Conservation (phyloP, 2,797 vertebrate genomes). For the Notoglanidium macrostoma region DNA sequence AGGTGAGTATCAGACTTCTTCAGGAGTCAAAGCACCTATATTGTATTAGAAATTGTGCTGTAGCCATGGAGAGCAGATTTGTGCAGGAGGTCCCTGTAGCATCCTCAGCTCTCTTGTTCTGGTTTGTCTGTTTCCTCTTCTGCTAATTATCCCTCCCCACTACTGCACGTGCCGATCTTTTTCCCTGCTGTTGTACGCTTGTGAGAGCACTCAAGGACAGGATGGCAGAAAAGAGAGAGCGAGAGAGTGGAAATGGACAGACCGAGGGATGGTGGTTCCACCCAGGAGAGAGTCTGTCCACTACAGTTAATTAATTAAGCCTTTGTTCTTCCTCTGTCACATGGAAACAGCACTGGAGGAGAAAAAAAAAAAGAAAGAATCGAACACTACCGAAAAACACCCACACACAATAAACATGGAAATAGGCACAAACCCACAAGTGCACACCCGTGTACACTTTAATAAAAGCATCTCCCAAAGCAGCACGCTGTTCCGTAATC, state of each 20-base stretch:
- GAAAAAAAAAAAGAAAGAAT: conserved; percentile 50
- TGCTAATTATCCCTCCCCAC: conserved; percentile 34
- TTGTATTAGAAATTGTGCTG: conserved; percentile 16
- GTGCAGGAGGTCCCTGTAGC: neutral
- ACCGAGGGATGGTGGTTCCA: conserved; percentile 42
- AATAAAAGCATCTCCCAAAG: conserved; percentile 64
- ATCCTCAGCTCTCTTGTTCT: conserved; percentile 22
- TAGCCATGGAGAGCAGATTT: conserved; percentile 17
- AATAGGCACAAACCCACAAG: conserved; percentile 48
- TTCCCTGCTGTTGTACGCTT: conserved; percentile 50
- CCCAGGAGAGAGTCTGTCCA: conserved; percentile 56
- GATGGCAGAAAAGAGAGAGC: conserved; percentile 18
- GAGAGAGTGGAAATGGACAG: conserved; percentile 20
- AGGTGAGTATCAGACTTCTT: conserved; percentile 3
- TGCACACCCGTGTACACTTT: conserved; percentile 62
- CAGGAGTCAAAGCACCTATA: neutral
- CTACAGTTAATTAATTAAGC: conserved; percentile 70
- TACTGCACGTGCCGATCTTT: conserved; percentile 19
- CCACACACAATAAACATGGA: conserved; percentile 42
- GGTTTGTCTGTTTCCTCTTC: conserved; percentile 38
- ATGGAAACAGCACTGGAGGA: conserved; percentile 60
- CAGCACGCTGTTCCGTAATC: conserved; percentile 59
- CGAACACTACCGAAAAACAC: conserved; percentile 23
- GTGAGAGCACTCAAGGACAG: conserved; percentile 19
- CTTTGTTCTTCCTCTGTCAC: conserved; percentile 67